phyloP scores from a whole-genome alignment of 2,888 invertebrate genomes.

The Meiosimyza decipiens region DNA sequence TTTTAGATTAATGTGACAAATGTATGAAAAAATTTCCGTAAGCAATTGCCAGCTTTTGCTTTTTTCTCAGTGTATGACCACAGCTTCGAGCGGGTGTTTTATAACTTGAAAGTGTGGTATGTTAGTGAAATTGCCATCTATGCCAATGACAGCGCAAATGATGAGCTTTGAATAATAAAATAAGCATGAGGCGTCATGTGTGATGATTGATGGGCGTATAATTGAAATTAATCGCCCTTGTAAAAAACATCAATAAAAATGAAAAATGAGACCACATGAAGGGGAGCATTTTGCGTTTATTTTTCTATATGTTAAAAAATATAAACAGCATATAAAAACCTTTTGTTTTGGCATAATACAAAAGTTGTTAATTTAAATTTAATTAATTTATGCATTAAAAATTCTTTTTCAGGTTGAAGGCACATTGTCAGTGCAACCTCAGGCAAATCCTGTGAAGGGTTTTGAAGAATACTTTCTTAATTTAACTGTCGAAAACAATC shows the following conservation, averaged over 20 bases:
- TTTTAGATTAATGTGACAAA: too few relatives aligned
- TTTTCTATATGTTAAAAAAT: too few relatives aligned
- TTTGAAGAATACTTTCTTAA: conserved; percentile 89
- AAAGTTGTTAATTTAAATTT: not conserved
- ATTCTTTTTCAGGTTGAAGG: conserved; percentile 75
- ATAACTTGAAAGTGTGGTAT: too few relatives aligned
- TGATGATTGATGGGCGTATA: conserved; percentile 57
- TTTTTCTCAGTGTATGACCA: too few relatives aligned
- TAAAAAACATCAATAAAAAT: too few relatives aligned
- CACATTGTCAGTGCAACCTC: conserved; percentile 94
- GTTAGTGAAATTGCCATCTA: too few relatives aligned
- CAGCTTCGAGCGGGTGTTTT: too few relatives aligned
- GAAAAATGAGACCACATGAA: too few relatives aligned
- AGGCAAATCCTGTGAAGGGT: conserved; percentile 88
- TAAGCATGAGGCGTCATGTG: conserved; percentile 48
- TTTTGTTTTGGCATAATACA: not conserved
- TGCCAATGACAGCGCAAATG: conserved; percentile 2
- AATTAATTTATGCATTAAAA: not conserved
- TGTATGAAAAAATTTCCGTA: too few relatives aligned
- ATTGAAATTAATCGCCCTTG: conserved; percentile 57
- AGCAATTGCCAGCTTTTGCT: too few relatives aligned
- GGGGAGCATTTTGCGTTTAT: too few relatives aligned
- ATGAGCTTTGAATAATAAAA: conserved; percentile 15
- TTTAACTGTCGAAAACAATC: conserved; percentile 86
- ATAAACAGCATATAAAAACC: too few relatives aligned